Conservation (phyloP, 2,797 vertebrate genomes). For the Melanotaenia parkinsoni region DNA sequence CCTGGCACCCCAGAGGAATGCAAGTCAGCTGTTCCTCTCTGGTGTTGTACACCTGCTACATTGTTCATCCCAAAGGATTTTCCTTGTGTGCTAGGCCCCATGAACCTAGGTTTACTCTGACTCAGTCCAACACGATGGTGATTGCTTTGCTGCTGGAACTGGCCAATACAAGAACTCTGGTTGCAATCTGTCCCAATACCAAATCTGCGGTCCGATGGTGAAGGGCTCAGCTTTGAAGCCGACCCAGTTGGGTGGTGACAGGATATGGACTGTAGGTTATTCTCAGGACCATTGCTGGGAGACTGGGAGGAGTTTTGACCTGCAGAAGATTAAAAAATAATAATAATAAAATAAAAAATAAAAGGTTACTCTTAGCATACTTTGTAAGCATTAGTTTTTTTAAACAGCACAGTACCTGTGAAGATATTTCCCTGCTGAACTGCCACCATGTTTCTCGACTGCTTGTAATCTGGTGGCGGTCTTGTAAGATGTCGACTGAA, state of each 20-base stretch:
- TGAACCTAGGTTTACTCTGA: conserved; percentile 85
- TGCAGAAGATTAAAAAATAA: conserved; percentile 33
- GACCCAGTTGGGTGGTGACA: conserved; percentile 85
- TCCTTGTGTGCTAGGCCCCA: conserved; percentile 80
- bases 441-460: conserved; percentile 87
- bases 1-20: conserved; percentile 76
- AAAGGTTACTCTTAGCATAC: neutral
- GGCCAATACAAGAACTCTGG: conserved; percentile 78
- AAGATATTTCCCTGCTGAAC: conserved; percentile 87
- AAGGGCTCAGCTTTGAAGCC: conserved; percentile 83
- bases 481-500: conserved; percentile 92
- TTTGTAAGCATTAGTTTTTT: neutral
- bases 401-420: conserved; percentile 79
- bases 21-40: conserved; percentile 81
- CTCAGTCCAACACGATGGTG: conserved; percentile 82
- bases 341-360: conserved; percentile 30
- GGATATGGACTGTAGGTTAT: conserved; percentile 83
- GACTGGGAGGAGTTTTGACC: conserved; percentile 85
- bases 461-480: conserved; percentile 96
- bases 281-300: conserved; percentile 85
- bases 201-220: conserved; percentile 85
- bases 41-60: conserved; percentile 80
- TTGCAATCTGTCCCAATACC: conserved; percentile 83
- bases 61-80: conserved; percentile 84
- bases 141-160: conserved; percentile 86